Conservation (phyloP, 2,797 vertebrate species). For the Danionella dracula region DNA sequence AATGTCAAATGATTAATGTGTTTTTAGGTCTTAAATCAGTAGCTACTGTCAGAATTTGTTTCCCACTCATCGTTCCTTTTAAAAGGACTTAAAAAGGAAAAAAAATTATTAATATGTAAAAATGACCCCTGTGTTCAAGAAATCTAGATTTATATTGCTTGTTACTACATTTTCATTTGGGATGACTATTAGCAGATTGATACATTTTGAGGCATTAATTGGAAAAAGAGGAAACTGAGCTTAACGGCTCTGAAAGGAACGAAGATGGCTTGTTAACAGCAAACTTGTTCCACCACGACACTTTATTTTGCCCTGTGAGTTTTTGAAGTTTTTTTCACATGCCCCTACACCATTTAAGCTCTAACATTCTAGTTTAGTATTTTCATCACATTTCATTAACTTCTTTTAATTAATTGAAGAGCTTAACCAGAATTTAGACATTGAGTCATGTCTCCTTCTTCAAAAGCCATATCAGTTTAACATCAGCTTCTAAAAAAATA, state of each 20-base stretch:
- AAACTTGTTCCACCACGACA: no score
- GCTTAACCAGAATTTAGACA: neutral
- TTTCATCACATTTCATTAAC: slow-evolving; percentile 5
- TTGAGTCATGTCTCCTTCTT: neutral
- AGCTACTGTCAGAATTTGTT: no score
- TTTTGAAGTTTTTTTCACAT: neutral
- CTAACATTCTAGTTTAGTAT: neutral
- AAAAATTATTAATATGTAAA: no score
- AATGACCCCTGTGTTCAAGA: no score
- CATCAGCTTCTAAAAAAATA: neutral
- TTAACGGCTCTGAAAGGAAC: neutral
- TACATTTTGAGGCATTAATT: neutral
- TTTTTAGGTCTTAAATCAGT: no score
- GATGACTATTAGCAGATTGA: neutral
- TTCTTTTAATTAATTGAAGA: neutral
- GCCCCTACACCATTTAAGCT: neutral
- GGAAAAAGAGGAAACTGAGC: neutral
- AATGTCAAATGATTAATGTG: no score
- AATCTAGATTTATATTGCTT: no score
- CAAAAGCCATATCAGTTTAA: neutral
- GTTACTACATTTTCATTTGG: neutral
- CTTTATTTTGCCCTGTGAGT: no score
- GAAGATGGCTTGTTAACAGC: neutral
- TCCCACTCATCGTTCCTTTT: no score
- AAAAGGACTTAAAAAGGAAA: no score